phyloP scores from a whole-genome alignment of 2,113 vertebrate species.

The Tychaedon coryphoeus region DNA sequence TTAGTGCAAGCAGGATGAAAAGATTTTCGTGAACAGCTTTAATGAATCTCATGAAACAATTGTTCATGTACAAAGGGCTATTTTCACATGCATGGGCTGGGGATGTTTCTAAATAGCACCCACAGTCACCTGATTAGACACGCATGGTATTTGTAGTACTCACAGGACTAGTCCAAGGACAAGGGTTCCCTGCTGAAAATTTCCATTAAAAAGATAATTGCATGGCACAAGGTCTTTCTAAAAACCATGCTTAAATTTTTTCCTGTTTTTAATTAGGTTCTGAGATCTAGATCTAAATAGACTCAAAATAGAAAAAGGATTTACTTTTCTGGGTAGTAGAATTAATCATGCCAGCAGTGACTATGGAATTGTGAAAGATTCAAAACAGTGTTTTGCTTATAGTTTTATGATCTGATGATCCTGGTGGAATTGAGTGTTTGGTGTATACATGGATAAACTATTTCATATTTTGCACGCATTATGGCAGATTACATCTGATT shows the following conservation, averaged over 20 bases:
- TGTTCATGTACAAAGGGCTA: neutral
- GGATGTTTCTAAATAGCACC: slow-evolving; percentile 1
- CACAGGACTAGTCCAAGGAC: neutral
- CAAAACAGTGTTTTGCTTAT: neutral
- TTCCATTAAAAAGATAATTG: slow-evolving; percentile 52
- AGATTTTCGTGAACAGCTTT: neutral
- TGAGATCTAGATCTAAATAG: neutral
- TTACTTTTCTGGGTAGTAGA: neutral
- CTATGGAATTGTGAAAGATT: neutral
- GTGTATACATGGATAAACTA: neutral
- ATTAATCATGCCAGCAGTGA: neutral
- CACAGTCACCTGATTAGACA: slow-evolving; percentile 10
- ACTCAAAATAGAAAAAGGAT: neutral
- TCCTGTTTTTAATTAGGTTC: neutral
- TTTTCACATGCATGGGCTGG: neutral
- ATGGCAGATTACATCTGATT: neutral
- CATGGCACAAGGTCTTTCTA: neutral
- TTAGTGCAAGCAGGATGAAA: neutral
- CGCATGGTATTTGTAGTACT: neutral
- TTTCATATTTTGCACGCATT: neutral
- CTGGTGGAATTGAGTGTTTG: neutral
- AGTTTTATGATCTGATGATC: neutral
- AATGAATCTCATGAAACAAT: neutral
- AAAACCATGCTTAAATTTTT: neutral
- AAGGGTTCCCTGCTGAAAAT: slow-evolving; percentile 38